Evolutionary conservation across 2,113 vertebrate genomes (phyloP), one percentile per base, ranked within the genome.

Genomic region (Lophotis ruficrista): DNA sequence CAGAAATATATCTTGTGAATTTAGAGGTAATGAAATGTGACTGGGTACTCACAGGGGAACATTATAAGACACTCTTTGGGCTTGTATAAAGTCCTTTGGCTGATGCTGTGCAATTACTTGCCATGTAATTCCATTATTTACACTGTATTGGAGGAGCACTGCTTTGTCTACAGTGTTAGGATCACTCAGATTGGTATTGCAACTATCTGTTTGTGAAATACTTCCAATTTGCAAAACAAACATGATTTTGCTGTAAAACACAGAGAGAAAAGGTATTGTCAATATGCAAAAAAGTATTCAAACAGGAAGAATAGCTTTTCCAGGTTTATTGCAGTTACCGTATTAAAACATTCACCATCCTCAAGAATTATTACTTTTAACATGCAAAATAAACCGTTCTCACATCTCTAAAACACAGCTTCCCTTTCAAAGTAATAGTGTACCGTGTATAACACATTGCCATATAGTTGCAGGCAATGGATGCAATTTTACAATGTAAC

Each of bases 171-270:
- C 99, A 0, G 99, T 98, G 75, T 99, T 98, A 2, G 98, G 98
- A 94, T 99, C 98, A 64, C 98, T 99, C 96, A 99, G 98, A 93
- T 99, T 99, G 17, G 99, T 98, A 96, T 99, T 99, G 95, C 99
- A 99, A 96, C 99, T 99, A 93, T 99, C 99, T n/a, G 99, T 99
- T 97, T 99, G 99, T 9, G 99, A 97, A 33, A 98, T 94, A 54
- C 99, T 99, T 97, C 99, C 99, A 41, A 99, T 99, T 98, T 99
- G 99, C 97, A 99, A 98, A 97, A 99, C 99, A 98, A 99, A 99
- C 99, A 99, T 99, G 98, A 99, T 99, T 98, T 99, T 99, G 98
- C 99, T 99, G 98, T 48, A 95, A 96, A 89, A 95, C 38, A 95
- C 6, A 95, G 33, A 91, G n/a, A 95, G 33, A 88, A 96, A 94